Evolutionary conservation across 2,888 invertebrate genomes (phyloP).

Genomic region (Thera britannica): DNA sequence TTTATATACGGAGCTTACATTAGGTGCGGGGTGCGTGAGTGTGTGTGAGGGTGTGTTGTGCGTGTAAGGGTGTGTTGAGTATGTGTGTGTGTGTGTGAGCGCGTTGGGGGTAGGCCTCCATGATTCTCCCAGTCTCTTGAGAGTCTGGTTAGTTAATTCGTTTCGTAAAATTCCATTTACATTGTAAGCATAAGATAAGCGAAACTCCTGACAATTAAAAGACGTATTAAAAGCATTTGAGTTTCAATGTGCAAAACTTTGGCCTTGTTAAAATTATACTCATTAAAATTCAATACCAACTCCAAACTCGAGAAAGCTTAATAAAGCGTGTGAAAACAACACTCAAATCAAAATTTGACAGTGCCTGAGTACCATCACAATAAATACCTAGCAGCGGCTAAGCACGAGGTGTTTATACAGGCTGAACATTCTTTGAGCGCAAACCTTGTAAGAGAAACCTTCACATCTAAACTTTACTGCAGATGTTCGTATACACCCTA

Average conservation of each 20-base stretch:
- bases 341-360: not conserved
- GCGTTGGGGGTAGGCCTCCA: too few relatives aligned
- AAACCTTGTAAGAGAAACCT: not conserved
- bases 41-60: too few relatives aligned
- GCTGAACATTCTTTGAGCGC: too few relatives aligned
- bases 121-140: too few relatives aligned
- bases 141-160: too few relatives aligned
- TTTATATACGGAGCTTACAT: too few relatives aligned
- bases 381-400: too few relatives aligned
- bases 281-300: conserved; percentile 67
- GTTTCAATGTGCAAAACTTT: conserved; percentile 51
- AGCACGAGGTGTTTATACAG: too few relatives aligned
- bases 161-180: conserved; percentile 57
- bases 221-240: conserved; percentile 60
- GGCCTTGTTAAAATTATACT: conserved; percentile 61
- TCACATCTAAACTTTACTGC: not conserved
- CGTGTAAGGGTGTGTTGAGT: too few relatives aligned
- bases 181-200: conserved; percentile 55
- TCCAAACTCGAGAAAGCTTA: not conserved
- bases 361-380: too few relatives aligned
- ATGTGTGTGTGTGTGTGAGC: too few relatives aligned
- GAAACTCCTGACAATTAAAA: conserved; percentile 57
- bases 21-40: too few relatives aligned
- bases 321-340: not conserved
- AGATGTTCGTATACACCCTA: not conserved